These are phyloP conservation scores for Parazoanthus darwini DNA, from an alignment of 92 coral and sea anemone genomes.

Conservation along the genomic window DNA sequence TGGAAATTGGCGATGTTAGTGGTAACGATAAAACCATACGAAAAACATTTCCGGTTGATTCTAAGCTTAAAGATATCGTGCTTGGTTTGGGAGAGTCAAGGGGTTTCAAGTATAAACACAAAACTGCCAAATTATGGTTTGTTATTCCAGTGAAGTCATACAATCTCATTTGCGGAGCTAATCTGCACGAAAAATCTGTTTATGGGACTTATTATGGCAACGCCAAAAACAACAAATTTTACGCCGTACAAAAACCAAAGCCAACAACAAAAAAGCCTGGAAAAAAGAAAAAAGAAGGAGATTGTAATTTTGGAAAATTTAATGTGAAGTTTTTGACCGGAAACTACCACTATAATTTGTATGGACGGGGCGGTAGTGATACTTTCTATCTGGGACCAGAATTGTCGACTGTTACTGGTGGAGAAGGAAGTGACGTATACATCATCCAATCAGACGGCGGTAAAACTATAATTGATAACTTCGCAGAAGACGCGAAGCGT, in stretches of 20 bases:
- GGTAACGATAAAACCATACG: slow-evolving; percentile 12
- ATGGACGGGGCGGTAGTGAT: no score
- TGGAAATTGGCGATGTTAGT: slow-evolving; percentile 45
- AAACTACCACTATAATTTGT: slow-evolving; percentile 53
- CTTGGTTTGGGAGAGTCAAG: no score
- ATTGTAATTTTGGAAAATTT: slow-evolving; percentile 11
- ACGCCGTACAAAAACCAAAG: background rate
- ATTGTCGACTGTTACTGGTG: slow-evolving; percentile 53
- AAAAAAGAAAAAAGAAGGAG: background rate
- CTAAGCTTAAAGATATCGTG: no score
- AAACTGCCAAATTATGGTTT: no score
- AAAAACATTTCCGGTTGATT: no score
- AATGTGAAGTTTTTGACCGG: slow-evolving; percentile 1
- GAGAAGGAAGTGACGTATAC: no score
- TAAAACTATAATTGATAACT: slow-evolving; percentile 16
- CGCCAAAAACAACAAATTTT: slow-evolving; percentile 37
- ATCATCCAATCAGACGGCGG: slow-evolving; percentile 44
- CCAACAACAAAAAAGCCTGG: background rate
- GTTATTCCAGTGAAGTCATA: slow-evolving; percentile 43
- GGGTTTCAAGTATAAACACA: no score
- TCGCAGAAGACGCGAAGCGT: slow-evolving; percentile 48
- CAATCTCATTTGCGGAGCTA: slow-evolving; percentile 43
- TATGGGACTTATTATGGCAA: slow-evolving; percentile 50
- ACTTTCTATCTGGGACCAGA: slow-evolving; percentile 49
- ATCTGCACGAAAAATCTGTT: slow-evolving; percentile 9